Evolutionary conservation across 1,140 invertebrate genomes (phyloP), one percentile per base, ranked within the genome.

Genomic region (Nebria ingens): DNA sequence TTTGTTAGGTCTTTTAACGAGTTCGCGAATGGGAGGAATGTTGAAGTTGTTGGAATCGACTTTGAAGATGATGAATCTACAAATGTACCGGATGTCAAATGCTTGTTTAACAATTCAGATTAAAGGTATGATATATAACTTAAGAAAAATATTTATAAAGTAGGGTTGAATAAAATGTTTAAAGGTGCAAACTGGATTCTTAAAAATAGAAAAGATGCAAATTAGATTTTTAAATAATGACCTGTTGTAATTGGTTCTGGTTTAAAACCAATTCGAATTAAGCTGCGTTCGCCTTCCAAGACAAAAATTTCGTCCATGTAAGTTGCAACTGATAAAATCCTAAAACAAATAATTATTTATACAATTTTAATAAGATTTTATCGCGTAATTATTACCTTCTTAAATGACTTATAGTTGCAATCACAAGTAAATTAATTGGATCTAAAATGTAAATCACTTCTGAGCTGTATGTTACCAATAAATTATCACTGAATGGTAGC

Each of bases 241-340:
- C 69, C 67, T 56, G 58, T 65, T 55, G 17, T 4, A 45, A 61
- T 67, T 21, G 59, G 58, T 66, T 82, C 79, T 11, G 78, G 78
- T 57, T 68, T 65, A 61, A 77, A 79, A 53, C 81, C 76, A 19
- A 87, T 76, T 20, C 85, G 71, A 56, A 86, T 70, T 49, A 88
- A 73, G 65, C 81, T 82, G 57, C 85, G 73, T 38, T 79, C 70
- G 1, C 83, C 81, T 68, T 86, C 80, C 57, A 92, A 68, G 49
- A 92, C 72, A 71, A 90, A 91, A 59, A 92, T 84, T 77, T 92
- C 89, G 60, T 87, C 83, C 64, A 80, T 79, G 59, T 76, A 76
- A 22, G 85, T 82, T 29, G 83, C 79, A 6, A 90, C 77, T 53
- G 74, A 74, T 53, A 78, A 61, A 23, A 80, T 74, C 52, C 76